A percentile compares a stretch with the other conserved stretches of the same genome.
phyloP scores from a whole-genome alignment of 2,797 vertebrate species.

The Lagorchestes hirsutus region DNA sequence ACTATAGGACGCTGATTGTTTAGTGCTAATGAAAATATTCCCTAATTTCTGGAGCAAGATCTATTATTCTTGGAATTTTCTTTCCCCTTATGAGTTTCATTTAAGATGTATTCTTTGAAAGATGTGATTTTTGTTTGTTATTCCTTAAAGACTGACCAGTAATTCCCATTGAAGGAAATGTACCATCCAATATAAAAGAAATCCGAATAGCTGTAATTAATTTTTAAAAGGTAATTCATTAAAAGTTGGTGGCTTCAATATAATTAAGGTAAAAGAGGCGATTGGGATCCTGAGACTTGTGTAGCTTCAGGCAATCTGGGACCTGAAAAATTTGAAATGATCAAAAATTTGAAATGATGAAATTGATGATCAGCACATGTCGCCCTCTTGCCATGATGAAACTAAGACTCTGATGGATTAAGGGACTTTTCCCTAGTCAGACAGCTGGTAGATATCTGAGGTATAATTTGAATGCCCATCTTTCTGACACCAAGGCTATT shows the following conservation, averaged over 20 bases:
- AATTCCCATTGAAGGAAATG: constrained; percentile 65
- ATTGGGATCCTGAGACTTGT: neutral
- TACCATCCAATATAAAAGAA: constrained; percentile 60
- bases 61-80: constrained; percentile 59
- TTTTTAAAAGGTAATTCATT: constrained; percentile 74
- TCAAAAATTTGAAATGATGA: neutral
- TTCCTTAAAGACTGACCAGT: constrained; percentile 60
- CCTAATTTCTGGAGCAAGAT: constrained; percentile 31
- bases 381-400: neutral
- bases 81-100: constrained; percentile 56
- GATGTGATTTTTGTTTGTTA: constrained; percentile 71
- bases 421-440: neutral
- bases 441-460: neutral
- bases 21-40: constrained; percentile 9
- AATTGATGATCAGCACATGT: neutral
- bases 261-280: constrained; percentile 67
- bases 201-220: constrained; percentile 71
- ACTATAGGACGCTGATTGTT: neutral
- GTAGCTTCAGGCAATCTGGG: constrained; percentile 53
- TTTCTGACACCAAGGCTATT: neutral
- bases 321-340: constrained; percentile 32
- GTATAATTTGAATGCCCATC: neutral
- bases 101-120: constrained; percentile 52
- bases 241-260: constrained; percentile 68
- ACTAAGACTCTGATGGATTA: neutral